phyloP scores from a whole-genome alignment of 1,140 invertebrate species.

The Drosophila parabipectinata region DNA sequence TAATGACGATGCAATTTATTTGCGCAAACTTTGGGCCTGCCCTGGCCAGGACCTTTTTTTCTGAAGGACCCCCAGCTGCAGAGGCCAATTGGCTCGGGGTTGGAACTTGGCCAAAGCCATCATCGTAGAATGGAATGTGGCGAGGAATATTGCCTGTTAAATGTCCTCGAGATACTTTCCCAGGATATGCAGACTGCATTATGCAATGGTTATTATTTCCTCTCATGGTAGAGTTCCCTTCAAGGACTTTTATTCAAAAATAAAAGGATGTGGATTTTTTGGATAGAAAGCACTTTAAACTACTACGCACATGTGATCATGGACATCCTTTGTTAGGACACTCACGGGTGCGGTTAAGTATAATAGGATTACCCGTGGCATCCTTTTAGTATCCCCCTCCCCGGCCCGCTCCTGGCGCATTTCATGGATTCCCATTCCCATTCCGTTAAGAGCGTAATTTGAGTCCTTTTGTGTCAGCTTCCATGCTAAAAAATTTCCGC shows the following conservation, averaged over 20 bases:
- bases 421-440: constrained; percentile 51
- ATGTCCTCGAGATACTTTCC: constrained; percentile 29
- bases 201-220: constrained; percentile 33
- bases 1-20: constrained; percentile 75
- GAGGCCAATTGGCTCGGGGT: constrained; percentile 15
- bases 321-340: constrained; percentile 20
- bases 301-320: neutral
- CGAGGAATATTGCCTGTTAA: constrained; percentile 53
- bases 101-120: constrained; percentile 38
- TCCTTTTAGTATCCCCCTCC: constrained; percentile 12
- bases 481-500: constrained; percentile 46
- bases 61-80: neutral
- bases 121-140: constrained; percentile 8
- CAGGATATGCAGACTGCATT: constrained; percentile 8
- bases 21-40: constrained; percentile 64
- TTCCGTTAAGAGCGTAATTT: constrained; percentile 73
- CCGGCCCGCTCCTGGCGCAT: neutral
- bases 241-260: constrained; percentile 31
- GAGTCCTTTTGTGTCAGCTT: constrained; percentile 59
- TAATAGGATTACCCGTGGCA: constrained; percentile 23
- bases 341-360: constrained; percentile 20
- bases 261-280: neutral
- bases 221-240: constrained; percentile 22
- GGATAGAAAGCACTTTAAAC: neutral
- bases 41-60: neutral